phyloP scores from a whole-genome alignment of 2,113 vertebrate species.

The Podarcis raffonei region DNA sequence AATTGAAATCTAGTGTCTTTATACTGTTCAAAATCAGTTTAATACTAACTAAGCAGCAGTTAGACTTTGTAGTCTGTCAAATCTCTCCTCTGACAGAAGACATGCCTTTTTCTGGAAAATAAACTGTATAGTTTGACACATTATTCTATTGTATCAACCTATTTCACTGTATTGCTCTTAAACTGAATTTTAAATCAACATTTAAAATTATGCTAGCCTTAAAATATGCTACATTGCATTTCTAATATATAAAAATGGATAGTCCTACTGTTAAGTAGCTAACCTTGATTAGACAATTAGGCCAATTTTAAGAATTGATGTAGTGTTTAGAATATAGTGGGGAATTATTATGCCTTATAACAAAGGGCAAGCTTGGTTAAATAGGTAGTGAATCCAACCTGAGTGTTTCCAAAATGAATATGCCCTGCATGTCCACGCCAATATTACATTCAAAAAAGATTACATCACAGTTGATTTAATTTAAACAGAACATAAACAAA shows the following conservation, averaged over 20 bases:
- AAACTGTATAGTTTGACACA: not conserved
- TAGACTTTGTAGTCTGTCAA: not conserved
- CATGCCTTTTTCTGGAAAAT: not conserved
- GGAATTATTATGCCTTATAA: not conserved
- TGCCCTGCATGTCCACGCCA: conserved; percentile 56
- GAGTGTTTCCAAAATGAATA: conserved; percentile 43
- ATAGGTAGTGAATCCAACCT: not conserved
- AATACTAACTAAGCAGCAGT: conserved; percentile 12
- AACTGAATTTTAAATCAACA: not conserved
- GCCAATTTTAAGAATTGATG: not conserved
- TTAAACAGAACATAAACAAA: conserved; percentile 75
- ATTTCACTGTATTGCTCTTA: not conserved
- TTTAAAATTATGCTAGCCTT: not conserved
- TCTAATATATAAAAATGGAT: not conserved
- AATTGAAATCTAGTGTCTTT: not conserved
- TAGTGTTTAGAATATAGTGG: not conserved
- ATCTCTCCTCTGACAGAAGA: not conserved
- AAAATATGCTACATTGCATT: not conserved
- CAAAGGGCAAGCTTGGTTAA: not conserved
- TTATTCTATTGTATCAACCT: not conserved
- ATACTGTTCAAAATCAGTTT: not conserved
- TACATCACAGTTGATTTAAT: conserved; percentile 65
- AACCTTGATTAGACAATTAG: not conserved
- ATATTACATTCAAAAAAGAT: conserved; percentile 62
- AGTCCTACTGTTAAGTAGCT: not conserved